A percentile compares a stretch with the other conserved stretches of the same genome.
Conservation (phyloP, 2,113 vertebrate genomes). For the Ictidomys tridecemlineatus region DNA sequence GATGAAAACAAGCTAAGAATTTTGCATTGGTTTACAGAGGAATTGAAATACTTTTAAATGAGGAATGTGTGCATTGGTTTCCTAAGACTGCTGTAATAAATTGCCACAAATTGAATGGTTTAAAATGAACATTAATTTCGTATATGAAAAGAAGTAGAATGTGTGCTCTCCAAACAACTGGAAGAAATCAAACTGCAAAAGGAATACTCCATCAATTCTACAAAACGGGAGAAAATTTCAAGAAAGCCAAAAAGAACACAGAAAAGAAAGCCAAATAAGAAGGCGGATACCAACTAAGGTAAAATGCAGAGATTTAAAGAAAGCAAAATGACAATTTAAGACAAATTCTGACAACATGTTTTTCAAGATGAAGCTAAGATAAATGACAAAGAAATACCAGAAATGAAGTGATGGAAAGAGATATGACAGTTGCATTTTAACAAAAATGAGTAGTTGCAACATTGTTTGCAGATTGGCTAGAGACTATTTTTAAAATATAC, state of each 20-base stretch:
- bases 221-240: background rate
- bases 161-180: background rate
- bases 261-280: background rate
- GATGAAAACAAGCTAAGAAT: background rate
- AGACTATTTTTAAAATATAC: background rate
- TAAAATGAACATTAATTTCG: background rate
- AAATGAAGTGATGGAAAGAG: background rate
- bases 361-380: background rate
- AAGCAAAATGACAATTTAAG: background rate
- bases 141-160: background rate
- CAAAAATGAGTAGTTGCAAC: background rate
- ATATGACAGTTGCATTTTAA: background rate
- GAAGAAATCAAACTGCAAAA: background rate
- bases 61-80: background rate
- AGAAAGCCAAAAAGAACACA: background rate
- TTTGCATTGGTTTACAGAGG: background rate
- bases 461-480: background rate
- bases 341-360: background rate
- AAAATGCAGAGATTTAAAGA: background rate
- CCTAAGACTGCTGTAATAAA: background rate
- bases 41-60: background rate
- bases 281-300: background rate
- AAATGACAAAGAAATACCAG: background rate
- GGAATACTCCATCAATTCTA: background rate
- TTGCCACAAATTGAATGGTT: background rate